Evolutionary conservation across 1,140 invertebrate species (phyloP), one percentile per base, ranked within the genome.

Genomic region (Nasonia vitripennis): DNA sequence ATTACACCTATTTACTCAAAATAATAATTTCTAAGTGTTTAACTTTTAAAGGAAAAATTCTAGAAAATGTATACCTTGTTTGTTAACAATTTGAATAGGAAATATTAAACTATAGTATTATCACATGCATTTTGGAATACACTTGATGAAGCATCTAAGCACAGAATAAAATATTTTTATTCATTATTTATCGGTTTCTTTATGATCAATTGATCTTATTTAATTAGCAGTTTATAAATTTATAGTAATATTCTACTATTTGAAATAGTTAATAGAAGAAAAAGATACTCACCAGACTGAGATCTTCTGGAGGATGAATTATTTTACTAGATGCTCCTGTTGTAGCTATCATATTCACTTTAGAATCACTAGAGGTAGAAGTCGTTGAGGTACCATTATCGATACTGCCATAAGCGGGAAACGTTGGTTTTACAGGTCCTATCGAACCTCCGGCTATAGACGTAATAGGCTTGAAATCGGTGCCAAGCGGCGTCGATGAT

Each of bases 271-370:
- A 34, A 51, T 4, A 48, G 45, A 86, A 67, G 48, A 20, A 70
- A 37, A 70, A 12, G 73, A 37, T 82, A 93, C 94, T 94, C 93
- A 96, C 96, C 92, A 97, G 88, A 73, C 98, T 99, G 70, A 98
- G 96, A 94, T 99, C 98, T 93, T 99, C 98, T 37, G 97, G 95
- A 37, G 98, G 98, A 93, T 99, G 98, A 89, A 99, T 96, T 80
- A 99, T 98, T 94, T 97, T 97, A 91, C 97, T 97, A 27, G 97
- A 96, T 41, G 97, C 96, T 81, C 97, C 96, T 84, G 97, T 97
- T 14, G 96, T 96, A 45, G 95, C 96, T 20, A 97, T 96, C 45
- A 97, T 94, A 86, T 95, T 95, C 51, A 95, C 95, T 94, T 95
- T 97, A 80, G 95, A 95, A 89, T 93, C 94, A 89, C 87, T 94